Evolutionary conservation across 2,888 invertebrate genomes (phyloP).

Genomic region (Neria commutata): DNA sequence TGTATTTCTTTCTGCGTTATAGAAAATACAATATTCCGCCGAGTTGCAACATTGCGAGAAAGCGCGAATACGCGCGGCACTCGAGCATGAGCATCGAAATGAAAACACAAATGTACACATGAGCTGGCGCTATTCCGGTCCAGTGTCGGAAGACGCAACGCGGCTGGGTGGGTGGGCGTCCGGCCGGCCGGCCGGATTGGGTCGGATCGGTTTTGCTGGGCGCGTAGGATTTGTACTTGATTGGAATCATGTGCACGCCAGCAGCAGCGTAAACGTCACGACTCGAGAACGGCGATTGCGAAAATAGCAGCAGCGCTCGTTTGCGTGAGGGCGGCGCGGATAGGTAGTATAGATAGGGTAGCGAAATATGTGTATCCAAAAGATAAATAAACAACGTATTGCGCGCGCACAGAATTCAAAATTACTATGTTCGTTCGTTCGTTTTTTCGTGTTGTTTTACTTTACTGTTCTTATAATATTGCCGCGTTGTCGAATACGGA

Average conservation of each 20-base stretch:
- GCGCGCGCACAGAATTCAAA: not conserved
- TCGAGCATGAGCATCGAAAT: no score
- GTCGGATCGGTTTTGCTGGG: no score
- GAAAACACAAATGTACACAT: not conserved
- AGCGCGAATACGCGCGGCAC: no score
- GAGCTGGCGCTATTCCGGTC: no score
- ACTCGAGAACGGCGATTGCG: not conserved
- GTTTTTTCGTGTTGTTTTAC: not conserved
- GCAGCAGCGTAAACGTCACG: no score
- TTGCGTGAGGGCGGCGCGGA: not conserved
- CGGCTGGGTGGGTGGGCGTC: no score
- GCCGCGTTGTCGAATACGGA: not conserved
- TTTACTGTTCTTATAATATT: not conserved
- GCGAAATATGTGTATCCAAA: not conserved
- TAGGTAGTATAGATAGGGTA: not conserved
- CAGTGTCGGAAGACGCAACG: no score
- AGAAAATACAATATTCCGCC: slow-evolving; percentile 17
- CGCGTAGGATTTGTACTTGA: not conserved
- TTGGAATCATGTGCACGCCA: not conserved
- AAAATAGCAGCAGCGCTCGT: not conserved
- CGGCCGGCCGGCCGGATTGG: no score
- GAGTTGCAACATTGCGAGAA: slow-evolving; percentile 33
- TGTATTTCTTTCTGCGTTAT: not conserved
- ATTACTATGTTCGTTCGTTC: not conserved
- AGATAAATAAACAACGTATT: not conserved